Conservation (phyloP, 2,888 invertebrate genomes). For the Aspidiotus destructor region DNA sequence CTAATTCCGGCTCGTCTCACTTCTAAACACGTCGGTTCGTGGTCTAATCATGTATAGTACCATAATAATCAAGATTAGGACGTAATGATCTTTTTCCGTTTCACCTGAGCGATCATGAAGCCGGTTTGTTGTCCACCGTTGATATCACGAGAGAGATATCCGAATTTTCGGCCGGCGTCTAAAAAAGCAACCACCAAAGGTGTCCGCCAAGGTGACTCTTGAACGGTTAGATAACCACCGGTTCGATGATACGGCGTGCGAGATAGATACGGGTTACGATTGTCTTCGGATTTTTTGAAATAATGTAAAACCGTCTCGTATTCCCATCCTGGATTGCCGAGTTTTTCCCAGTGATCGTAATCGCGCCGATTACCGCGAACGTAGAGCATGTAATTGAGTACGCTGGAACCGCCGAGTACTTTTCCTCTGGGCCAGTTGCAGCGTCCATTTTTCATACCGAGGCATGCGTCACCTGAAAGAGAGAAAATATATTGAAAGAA, state of each 20-base stretch:
- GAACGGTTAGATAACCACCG: conserved; percentile 67
- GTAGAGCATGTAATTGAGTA: conserved; percentile 83
- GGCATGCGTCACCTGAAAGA: conserved; percentile 50
- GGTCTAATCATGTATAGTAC: too few species aligned
- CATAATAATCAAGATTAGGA: too few species aligned
- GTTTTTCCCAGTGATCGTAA: conserved; percentile 77
- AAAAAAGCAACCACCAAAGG: conserved; percentile 73
- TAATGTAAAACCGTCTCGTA: conserved; percentile 75
- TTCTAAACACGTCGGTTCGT: too few species aligned
- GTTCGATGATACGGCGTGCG: conserved; percentile 45
- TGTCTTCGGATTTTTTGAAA: conserved; percentile 83
- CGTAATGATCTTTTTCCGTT: background rate
- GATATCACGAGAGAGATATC: conserved; percentile 72
- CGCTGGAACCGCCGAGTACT: conserved; percentile 78
- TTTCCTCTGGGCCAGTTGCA: conserved; percentile 86
- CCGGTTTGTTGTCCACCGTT: conserved; percentile 71
- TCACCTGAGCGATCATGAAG: conserved; percentile 64
- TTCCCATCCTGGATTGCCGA: conserved; percentile 76
- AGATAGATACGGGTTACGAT: conserved; percentile 71
- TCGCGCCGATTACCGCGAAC: conserved; percentile 72
- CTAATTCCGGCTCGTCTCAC: too few species aligned
- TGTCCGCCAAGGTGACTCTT: conserved; percentile 75
- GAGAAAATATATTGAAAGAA: too few species aligned
- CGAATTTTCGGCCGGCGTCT: conserved; percentile 65
- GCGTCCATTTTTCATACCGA: conserved; percentile 66